Evolutionary conservation across 2,113 vertebrate species (phyloP), one percentile per base, ranked within the genome.

Genomic region (Nyctibius bracteatus): DNA sequence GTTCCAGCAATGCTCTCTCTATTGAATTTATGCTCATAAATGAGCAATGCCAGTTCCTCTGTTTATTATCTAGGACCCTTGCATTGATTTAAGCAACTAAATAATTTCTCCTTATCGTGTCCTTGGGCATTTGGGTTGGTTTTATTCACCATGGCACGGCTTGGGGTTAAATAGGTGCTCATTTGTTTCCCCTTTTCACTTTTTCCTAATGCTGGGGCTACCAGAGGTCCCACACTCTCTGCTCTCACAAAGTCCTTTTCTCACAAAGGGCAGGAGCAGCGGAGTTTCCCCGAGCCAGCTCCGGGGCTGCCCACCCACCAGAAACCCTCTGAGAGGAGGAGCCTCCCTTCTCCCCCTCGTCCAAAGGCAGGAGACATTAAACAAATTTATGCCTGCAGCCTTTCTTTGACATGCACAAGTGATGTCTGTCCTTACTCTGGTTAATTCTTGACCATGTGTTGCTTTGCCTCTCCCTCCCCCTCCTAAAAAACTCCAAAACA

Each of bases 11-110:
- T 68, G 61, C 31, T 33, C 18, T 16, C 52, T 47, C 37, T 78
- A 37, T 35, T 65, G 44, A 68, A 94, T 90, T 88, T 75, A 77
- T 58, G 39, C 22, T 72, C 33, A 52, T 57, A 84, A 96, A 91
- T 41, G 31, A 96, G 21, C 19, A 81, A 75, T 79, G 87, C 30
- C 52, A 51, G 7, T 59, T 72, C 72, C 17, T 88, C 65, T 79
- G 21, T 91, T 92, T 81, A 41, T 89, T 61, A 68, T 28, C 44
- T 74, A 79, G 35, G 61, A 58, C 7, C 30, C 19, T 79, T 0
- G 0, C 23, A 44, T 17, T 68, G 37, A 44, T 58, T 67, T 66
- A 80, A 72, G 43, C 37, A 87, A 47, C 41, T 79, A 58, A 81
- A 75, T n/a, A 79, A 72, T 57, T 92, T 79, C 30, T 66, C 39